Evolutionary conservation across 2,888 invertebrate species (phyloP).

Genomic region (Philonicus albiceps): DNA sequence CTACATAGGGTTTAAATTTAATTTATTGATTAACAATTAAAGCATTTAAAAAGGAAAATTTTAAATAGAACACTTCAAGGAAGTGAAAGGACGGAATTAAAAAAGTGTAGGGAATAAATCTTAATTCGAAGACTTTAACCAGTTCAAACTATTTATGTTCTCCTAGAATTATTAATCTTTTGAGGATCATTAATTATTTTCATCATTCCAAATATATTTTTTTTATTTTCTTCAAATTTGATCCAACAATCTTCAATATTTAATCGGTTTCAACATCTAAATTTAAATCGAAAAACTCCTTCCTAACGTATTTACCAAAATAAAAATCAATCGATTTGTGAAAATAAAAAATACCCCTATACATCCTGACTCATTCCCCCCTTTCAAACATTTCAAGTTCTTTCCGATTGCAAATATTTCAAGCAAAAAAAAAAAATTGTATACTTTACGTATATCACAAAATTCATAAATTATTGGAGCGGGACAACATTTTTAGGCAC

Average conservation of each 20-base stretch:
- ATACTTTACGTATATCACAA: background rate
- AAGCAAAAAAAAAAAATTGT: background rate
- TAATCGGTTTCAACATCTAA: background rate
- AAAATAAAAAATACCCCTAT: background rate
- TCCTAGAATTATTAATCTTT: background rate
- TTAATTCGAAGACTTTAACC: background rate
- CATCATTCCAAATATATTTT: background rate
- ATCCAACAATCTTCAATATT: background rate
- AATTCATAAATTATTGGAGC: slow-evolving; percentile 17
- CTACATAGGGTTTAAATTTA: no score
- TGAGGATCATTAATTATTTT: background rate
- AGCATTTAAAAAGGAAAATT: no score
- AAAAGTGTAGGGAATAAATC: no score
- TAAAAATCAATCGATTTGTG: background rate
- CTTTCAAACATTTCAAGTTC: background rate
- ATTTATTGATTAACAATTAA: no score
- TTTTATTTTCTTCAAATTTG: background rate
- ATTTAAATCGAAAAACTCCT: background rate
- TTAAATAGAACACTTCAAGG: no score
- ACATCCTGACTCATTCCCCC: background rate
- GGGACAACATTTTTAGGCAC: slow-evolving; percentile 1
- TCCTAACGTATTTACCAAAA: background rate
- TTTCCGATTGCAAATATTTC: slow-evolving; percentile 24
- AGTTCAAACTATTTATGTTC: background rate
- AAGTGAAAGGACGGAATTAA: no score